Evolutionary conservation across 2,888 invertebrate genomes (phyloP).

Genomic region (Chorisops tibialis): DNA sequence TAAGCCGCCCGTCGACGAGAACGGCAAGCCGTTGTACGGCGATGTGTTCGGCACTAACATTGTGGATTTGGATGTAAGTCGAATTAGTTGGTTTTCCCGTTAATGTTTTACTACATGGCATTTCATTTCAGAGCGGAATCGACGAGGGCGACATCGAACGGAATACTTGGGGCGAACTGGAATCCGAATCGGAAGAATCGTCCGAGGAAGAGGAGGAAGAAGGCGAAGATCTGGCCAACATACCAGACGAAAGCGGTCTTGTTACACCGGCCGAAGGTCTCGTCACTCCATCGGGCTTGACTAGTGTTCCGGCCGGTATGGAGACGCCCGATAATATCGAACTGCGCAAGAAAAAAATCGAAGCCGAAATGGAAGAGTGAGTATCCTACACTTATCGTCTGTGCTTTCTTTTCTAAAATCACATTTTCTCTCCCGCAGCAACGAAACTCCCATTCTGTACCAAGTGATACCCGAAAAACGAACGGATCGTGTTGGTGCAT

Average conservation of each 20-base stretch:
- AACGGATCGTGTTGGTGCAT: slow-evolving; percentile 79
- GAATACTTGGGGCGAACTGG: slow-evolving; percentile 95
- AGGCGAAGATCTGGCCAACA: slow-evolving; percentile 56
- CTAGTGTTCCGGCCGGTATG: slow-evolving; percentile 87
- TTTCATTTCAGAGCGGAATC: slow-evolving; percentile 55
- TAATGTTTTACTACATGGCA: not conserved
- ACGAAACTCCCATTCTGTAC: slow-evolving; percentile 91
- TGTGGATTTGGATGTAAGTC: slow-evolving; percentile 66
- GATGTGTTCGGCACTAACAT: slow-evolving; percentile 93
- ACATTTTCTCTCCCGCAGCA: slow-evolving; percentile 54
- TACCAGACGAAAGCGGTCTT: slow-evolving; percentile 74
- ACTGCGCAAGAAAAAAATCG: slow-evolving; percentile 92
- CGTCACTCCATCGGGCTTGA: slow-evolving; percentile 91
- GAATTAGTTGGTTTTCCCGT: not conserved
- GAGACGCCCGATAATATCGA: slow-evolving; percentile 99
- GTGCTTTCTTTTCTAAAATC: not conserved
- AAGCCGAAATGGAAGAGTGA: slow-evolving; percentile 92
- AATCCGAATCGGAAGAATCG: slow-evolving; percentile 71
- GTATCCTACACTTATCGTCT: slow-evolving; percentile 35
- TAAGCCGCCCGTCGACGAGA: slow-evolving; percentile 98
- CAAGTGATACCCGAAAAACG: slow-evolving; percentile 94
- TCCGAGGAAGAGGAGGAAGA: slow-evolving; percentile 67
- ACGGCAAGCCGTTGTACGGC: slow-evolving; percentile 95
- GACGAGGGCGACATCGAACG: slow-evolving; percentile 89
- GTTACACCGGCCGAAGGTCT: slow-evolving; percentile 92